Evolutionary conservation across 2,888 invertebrate genomes (phyloP), one percentile per base, ranked within the genome.

Genomic region (Agrotis clavis): DNA sequence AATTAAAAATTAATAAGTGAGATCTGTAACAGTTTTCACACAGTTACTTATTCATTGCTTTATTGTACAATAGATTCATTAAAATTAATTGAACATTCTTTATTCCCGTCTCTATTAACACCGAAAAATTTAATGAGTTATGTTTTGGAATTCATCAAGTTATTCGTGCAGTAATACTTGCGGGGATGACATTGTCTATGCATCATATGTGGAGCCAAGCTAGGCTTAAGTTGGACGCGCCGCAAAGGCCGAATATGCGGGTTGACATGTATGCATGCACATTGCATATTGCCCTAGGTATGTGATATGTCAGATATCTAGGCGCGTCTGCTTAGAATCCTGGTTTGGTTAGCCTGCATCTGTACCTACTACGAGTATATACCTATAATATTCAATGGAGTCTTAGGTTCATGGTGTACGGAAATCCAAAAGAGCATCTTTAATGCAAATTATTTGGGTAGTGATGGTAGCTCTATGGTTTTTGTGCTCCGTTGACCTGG

Each of bases 11-110:
- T 70, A 77, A 74, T 79, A 74, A 61, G 57, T 21, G 51, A 71
- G 78, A 67, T 71, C 53, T 62, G 63, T 83, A 73, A 70, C 65
- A 69, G 45, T 72, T 67, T 82, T 85, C 85, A 85, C 85, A 84
- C 83, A 74, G 68, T 65, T 67, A 57, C 60, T 72, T 51, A 83
- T 67, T 77, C 45, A 71, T 60, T 65, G 47, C 56, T 67, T 54
- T 51, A 50, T 65, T 50, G 19, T 30, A 62, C 71, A 74, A 79
- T 84, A 62, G 67, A n/a, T 71, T 82, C 54, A 80, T 85, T 79
- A 75, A 72, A 82, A 57, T 56, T 82, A 79, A 70, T 82, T 79
- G 54, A 77, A 77, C 50, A 69, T 19, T n/a, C 16, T 71, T 68
- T 57, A 81, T 57, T 50, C 53, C 21, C 56, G 13, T 35, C 18